Base-by-base conservation (phyloP, 2,797 vertebrate species). In the Lepilemur ruficaudatus region DNA sequence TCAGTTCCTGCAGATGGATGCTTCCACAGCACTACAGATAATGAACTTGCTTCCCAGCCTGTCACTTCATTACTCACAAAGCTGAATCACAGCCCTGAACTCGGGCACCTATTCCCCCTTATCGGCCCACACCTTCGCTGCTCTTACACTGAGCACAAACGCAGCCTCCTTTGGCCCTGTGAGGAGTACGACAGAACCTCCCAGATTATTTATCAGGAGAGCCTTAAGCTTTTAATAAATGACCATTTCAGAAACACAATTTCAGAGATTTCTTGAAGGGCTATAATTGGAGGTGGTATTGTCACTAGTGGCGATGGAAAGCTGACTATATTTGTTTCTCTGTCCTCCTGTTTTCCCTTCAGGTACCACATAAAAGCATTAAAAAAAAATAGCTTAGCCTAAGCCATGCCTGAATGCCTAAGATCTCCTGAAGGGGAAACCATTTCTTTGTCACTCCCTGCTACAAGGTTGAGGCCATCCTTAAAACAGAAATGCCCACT, bases 401-500 rank as follows among this genome's bases (percentile, higher is more conserved):
- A 91, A 96, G 91, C 87, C 69, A 55, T 6, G 25, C 55, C 50
- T 17, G 76, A 38, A 79, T 79, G 50, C 52, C 50, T 0, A 65
- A 94, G 93, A 91, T 91, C 57, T 97, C 82, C 84, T 87, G 52
- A 81, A 91, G 93, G 78, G 84, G 79, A 93, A 96, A 86, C 59
- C 89, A 69, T 91, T 96, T 92, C 93, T 91, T 76, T 95, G 95
- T 97, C 55, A 0, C 89, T 97, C 90, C 83, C 96, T 93, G 97
- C 93, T 93, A 93, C 61, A 86, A 98, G 96, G 89, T 46, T 93
- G 55, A 97, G 84, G 73, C 76, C 95, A 95, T 91, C 96, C 94
- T 98, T 97, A 97, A 96, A 97, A 91, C n/a, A 25, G 80, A 98
- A 97, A 96, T 80, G 94, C 85, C 61, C 94, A 43, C 61, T 70